Conservation (phyloP, 2,888 invertebrate species). For the Volucella zonaria region DNA sequence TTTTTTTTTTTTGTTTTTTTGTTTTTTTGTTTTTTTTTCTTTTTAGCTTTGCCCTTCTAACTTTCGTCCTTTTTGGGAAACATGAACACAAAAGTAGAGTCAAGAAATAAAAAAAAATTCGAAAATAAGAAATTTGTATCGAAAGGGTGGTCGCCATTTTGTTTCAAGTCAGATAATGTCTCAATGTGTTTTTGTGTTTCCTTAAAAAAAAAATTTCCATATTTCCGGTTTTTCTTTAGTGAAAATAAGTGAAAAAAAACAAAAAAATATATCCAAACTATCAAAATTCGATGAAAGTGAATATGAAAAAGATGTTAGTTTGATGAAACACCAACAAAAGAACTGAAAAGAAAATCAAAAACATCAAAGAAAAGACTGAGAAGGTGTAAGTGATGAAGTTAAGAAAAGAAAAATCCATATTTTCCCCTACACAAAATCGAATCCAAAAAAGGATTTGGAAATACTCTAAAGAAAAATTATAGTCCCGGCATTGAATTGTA, state of each 20-base stretch:
- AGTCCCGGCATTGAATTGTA: no score
- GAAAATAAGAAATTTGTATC: neutral
- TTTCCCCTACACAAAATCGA: no score
- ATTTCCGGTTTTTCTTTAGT: neutral
- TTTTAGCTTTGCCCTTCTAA: no score
- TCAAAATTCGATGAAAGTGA: neutral
- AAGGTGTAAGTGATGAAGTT: no score
- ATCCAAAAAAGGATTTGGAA: no score
- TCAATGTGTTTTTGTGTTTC: neutral
- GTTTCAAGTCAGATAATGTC: slow-evolving; percentile 11
- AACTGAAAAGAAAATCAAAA: neutral
- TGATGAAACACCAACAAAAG: neutral
- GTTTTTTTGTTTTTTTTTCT: no score
- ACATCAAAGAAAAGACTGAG: no score
- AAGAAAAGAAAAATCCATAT: no score
- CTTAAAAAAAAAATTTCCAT: neutral
- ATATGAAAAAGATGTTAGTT: neutral
- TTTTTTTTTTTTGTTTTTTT: no score
- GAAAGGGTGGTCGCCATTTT: slow-evolving; percentile 56
- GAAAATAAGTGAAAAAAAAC: no score
- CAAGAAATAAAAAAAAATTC: neutral
- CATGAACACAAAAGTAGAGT: neutral
- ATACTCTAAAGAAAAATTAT: no score
- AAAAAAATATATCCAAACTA: no score
- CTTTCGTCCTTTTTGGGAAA: neutral